Conservation (phyloP, 2,888 invertebrate genomes). For the Agriopis leucophaearia region DNA sequence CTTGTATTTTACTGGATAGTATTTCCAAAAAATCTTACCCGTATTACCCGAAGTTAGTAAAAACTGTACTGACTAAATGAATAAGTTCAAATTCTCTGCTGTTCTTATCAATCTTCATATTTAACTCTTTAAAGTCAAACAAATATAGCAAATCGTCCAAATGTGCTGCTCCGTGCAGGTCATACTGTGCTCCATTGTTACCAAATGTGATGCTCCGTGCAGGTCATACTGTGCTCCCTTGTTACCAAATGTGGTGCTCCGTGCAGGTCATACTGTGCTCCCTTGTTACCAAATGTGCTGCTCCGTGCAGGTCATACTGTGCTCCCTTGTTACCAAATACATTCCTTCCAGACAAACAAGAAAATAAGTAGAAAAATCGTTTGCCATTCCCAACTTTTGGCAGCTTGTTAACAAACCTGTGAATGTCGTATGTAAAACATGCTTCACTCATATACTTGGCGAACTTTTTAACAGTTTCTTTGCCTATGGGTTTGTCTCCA, state of each 20-base stretch:
- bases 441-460: constrained; percentile 44
- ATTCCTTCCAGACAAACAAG: constrained; percentile 57
- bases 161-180: constrained; percentile 56
- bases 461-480: constrained; percentile 47
- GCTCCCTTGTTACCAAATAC: constrained; percentile 49
- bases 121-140: constrained; percentile 50
- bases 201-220: no score
- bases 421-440: constrained; percentile 48
- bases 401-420: constrained; percentile 47
- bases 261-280: no score
- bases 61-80: constrained; percentile 54
- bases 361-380: constrained; percentile 57
- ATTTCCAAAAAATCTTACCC: constrained; percentile 55
- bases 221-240: constrained; percentile 51
- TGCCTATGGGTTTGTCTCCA: constrained; percentile 43
- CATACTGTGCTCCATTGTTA: constrained; percentile 48
- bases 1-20: background rate
- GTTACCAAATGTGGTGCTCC: constrained; percentile 55
- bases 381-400: constrained; percentile 39
- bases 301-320: constrained; percentile 52
- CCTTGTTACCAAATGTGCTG: constrained; percentile 61
- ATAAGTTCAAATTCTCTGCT: constrained; percentile 59
- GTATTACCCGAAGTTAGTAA: constrained; percentile 70
- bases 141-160: constrained; percentile 60
- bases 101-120: constrained; percentile 51